Evolutionary conservation across 2,888 invertebrate genomes (phyloP), one percentile per base, ranked within the genome.

Genomic region (Drosophila ezoana): DNA sequence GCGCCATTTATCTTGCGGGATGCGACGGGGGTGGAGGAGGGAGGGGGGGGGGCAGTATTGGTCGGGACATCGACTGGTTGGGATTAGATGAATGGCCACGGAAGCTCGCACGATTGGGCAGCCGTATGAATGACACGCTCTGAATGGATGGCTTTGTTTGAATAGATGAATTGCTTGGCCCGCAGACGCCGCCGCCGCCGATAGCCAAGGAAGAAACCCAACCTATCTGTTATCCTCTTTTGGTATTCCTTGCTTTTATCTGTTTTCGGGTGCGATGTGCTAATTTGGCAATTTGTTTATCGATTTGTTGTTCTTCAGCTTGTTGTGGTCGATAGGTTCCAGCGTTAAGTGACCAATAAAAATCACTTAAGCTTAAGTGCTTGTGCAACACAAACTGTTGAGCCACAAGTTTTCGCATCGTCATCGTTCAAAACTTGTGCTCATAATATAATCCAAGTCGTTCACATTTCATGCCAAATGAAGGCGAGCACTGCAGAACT

Each of bases 261-360:
- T 80, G 35, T 71, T 56, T 61, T 57, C 49, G 62, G 37, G 52
- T 69, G 62, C 57, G 45, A 78, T 74, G 90, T 89, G 89, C 90
- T 86, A 86, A 86, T 86, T 86, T 90, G 81, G 89, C 89, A 84
- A 86, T 86, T 86, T 90, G 86, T 86, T 90, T 86, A 90, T 86
- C 87, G 90, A 90, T 89, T 90, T 28, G 28, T 79, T 57, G 51
- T 51, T 67, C 48, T 51, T 67, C 48, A 53, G 65, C 56, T 58
- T 57, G 58, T 69, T 72, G 72, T 58, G 85, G 68, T 76, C 72
- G 52, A 43, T 57, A 47, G 54, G 41, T 57, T 47, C 48, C 37
- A 43, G 82, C 80, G 75, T 85, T 87, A 88, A 85, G 90, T 85
- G 89, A 87, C 79, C 85, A 86, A 85, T 85, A 89, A 89, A 89